Conservation (phyloP, 2,113 vertebrate genomes). For the Shinisaurus crocodilurus region DNA sequence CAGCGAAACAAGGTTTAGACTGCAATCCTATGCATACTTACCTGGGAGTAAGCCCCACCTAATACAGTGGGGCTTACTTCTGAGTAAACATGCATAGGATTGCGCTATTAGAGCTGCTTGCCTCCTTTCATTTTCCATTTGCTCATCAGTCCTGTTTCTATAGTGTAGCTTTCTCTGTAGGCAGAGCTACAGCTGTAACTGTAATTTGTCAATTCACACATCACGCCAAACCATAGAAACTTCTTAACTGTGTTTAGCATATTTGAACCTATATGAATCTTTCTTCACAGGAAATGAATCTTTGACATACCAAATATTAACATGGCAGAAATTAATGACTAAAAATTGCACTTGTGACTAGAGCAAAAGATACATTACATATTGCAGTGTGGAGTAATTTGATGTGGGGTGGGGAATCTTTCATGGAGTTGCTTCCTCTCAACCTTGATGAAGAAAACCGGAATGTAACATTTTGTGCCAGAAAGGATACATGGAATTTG, state of each 20-base stretch:
- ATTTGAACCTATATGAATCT: not conserved
- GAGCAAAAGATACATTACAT: not conserved
- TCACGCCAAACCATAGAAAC: not conserved
- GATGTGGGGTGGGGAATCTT: not conserved
- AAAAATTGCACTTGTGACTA: not conserved
- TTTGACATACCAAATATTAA: not conserved
- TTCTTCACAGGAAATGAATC: not conserved
- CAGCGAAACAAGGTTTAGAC: not conserved
- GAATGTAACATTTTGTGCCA: not conserved
- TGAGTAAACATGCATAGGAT: too few relatives aligned
- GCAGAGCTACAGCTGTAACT: not conserved
- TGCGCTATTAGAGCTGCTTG: not conserved
- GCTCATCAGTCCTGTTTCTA: not conserved
- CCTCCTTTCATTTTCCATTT: not conserved
- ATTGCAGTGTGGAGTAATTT: not conserved
- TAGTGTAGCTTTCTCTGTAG: not conserved
- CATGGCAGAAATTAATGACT: not conserved
- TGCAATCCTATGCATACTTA: too few relatives aligned
- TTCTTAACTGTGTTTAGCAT: not conserved
- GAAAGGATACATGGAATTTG: not conserved
- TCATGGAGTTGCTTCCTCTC: not conserved
- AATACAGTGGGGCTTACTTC: too few relatives aligned
- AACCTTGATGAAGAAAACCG: not conserved
- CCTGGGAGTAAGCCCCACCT: too few relatives aligned
- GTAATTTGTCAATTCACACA: not conserved